phyloP scores from a whole-genome alignment of 1,140 invertebrate genomes.

The Ladona fulva region DNA sequence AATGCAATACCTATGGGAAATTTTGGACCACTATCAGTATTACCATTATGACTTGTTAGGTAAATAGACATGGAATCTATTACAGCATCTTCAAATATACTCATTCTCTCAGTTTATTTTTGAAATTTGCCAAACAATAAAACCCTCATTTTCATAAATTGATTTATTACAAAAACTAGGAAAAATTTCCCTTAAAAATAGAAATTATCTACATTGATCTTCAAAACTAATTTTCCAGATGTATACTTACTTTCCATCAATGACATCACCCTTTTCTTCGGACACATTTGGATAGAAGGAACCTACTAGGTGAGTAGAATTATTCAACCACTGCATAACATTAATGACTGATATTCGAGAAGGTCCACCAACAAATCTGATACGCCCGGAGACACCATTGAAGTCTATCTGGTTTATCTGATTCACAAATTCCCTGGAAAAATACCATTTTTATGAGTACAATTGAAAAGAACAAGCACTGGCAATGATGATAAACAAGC shows the following conservation, averaged over 20 bases:
- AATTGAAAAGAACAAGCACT: not conserved
- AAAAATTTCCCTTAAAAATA: too few relatives aligned
- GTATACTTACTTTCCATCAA: conserved; percentile 33
- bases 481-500: not conserved
- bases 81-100: too few relatives aligned
- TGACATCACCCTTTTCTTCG: conserved; percentile 30
- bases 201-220: too few relatives aligned
- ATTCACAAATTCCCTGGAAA: conserved; percentile 38
- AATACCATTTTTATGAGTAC: conserved; percentile 9
- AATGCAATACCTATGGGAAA: too few relatives aligned
- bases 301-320: conserved; percentile 47
- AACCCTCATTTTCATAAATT: too few relatives aligned
- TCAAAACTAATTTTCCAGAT: too few relatives aligned
- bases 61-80: too few relatives aligned
- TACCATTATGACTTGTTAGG: too few relatives aligned
- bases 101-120: too few relatives aligned
- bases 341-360: conserved; percentile 59
- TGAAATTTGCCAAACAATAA: too few relatives aligned
- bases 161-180: too few relatives aligned
- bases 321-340: conserved; percentile 58
- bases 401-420: conserved; percentile 52
- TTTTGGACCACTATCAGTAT: too few relatives aligned
- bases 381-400: conserved; percentile 63
- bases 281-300: conserved; percentile 49
- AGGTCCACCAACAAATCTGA: conserved; percentile 57